phyloP scores from a whole-genome alignment of 2,113 vertebrate genomes.

The Austrofundulus limnaeus region DNA sequence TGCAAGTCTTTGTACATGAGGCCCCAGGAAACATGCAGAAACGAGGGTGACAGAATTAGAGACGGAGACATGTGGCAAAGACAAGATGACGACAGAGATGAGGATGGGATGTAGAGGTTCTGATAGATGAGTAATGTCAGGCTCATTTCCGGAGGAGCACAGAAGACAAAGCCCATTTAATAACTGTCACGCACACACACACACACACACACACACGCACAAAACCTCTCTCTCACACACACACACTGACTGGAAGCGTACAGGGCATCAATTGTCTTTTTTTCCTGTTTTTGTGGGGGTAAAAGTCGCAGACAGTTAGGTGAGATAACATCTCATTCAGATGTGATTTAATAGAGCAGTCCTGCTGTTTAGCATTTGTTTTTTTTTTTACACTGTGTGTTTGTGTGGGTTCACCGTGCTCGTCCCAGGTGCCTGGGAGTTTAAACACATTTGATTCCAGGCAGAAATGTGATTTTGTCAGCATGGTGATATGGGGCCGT shows the following conservation, averaged over 20 bases:
- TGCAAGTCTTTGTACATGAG: too few species aligned
- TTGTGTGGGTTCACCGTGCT: slow-evolving; percentile 15
- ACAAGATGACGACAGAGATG: slow-evolving; percentile 35
- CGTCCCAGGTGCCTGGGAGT: slow-evolving; percentile 50
- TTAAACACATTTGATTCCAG: slow-evolving; percentile 51
- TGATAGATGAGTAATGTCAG: slow-evolving; percentile 72
- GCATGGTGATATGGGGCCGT: slow-evolving; percentile 57
- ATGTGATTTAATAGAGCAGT: slow-evolving; percentile 55
- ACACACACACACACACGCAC: slow-evolving; percentile 23
- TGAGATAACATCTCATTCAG: slow-evolving; percentile 55
- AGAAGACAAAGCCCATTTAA: slow-evolving; percentile 67
- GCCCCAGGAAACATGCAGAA: slow-evolving; percentile 3
- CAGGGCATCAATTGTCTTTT: slow-evolving; percentile 27
- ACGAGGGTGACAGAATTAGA: not conserved
- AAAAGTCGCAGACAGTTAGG: slow-evolving; percentile 44
- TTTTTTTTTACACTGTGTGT: not conserved
- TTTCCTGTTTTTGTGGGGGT: slow-evolving; percentile 10
- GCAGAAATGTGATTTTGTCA: slow-evolving; percentile 63
- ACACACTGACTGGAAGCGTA: slow-evolving; percentile 15
- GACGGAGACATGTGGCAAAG: slow-evolving; percentile 13
- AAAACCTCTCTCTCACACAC: too few species aligned
- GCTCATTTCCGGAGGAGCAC: slow-evolving; percentile 66
- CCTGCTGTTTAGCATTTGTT: slow-evolving; percentile 53
- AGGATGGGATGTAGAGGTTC: slow-evolving; percentile 26
- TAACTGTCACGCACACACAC: slow-evolving; percentile 48